These are phyloP conservation scores for Eilema sororculum DNA, from an alignment of 2,888 invertebrate genomes.

Conservation along the genomic window DNA sequence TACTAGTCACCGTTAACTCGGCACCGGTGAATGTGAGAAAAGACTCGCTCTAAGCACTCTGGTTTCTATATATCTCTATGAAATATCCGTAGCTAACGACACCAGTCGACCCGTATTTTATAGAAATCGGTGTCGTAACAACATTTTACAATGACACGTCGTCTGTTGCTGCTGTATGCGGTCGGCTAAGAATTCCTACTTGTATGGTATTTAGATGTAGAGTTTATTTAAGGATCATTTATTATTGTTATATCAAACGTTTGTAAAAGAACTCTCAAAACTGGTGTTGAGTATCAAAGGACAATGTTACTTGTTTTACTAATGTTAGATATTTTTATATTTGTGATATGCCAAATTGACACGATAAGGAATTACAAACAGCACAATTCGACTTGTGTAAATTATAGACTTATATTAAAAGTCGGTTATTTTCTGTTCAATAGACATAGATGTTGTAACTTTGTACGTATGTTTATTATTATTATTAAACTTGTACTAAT, in stretches of 20 bases:
- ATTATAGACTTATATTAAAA: constrained; percentile 37
- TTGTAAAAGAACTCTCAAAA: constrained; percentile 12
- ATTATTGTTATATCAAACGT: background rate
- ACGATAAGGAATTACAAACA: constrained; percentile 35
- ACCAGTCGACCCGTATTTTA: too few species aligned
- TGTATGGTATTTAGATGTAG: background rate
- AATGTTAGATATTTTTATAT: constrained; percentile 30
- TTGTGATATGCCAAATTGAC: constrained; percentile 54
- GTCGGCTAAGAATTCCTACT: too few species aligned
- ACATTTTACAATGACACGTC: too few species aligned
- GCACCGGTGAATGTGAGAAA: too few species aligned
- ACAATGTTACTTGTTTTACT: constrained; percentile 24
- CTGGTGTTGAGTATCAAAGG: constrained; percentile 1
- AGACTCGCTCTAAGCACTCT: too few species aligned
- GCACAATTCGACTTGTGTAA: constrained; percentile 43
- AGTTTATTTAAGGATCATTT: constrained; percentile 3
- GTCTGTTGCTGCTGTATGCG: too few species aligned
- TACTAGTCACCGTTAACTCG: too few species aligned
- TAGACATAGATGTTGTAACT: constrained; percentile 57
- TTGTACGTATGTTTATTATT: constrained; percentile 56
- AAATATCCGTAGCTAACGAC: too few species aligned
- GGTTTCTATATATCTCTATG: too few species aligned
- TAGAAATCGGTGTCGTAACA: too few species aligned
- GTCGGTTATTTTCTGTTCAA: constrained; percentile 51
- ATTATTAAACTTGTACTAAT: constrained; percentile 57